Conservation (phyloP, 1,140 invertebrate species). For the Spodoptera frugiperda region DNA sequence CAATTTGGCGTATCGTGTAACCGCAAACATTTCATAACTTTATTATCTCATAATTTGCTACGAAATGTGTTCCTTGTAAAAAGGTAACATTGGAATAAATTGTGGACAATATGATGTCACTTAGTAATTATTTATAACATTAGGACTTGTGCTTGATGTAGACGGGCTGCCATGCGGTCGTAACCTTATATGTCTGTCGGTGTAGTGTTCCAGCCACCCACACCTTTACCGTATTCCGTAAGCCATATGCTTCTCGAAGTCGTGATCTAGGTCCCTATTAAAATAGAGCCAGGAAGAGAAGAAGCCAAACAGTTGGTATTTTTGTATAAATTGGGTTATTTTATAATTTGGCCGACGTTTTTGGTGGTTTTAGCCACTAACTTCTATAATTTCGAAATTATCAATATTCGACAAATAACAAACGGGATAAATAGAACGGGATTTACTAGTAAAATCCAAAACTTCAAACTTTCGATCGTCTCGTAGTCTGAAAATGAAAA, state of each 20-base stretch:
- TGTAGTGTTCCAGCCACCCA: constrained; percentile 40
- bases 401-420: too few relatives aligned
- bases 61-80: constrained; percentile 5
- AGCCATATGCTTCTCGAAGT: constrained; percentile 2
- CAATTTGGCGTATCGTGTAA: constrained; percentile 8
- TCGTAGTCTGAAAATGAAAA: neutral
- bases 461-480: neutral
- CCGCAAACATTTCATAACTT: constrained; percentile 13
- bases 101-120: constrained; percentile 25
- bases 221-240: constrained; percentile 1
- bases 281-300: too few relatives aligned
- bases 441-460: too few relatives aligned
- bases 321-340: too few relatives aligned
- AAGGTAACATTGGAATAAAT: constrained; percentile 25
- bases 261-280: neutral
- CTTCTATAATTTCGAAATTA: too few relatives aligned
- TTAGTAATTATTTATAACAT: constrained; percentile 31
- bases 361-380: too few relatives aligned
- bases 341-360: too few relatives aligned
- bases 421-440: too few relatives aligned
- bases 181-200: constrained; percentile 34
- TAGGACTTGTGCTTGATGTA: constrained; percentile 30
- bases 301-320: too few relatives aligned
- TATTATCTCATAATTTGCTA: constrained; percentile 13
- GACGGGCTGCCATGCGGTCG: constrained; percentile 24